A percentile compares a stretch with the other conserved stretches of the same genome.
Evolutionary conservation across 2,888 invertebrate genomes (phyloP).

Genomic region (Andrena trimmerana): DNA sequence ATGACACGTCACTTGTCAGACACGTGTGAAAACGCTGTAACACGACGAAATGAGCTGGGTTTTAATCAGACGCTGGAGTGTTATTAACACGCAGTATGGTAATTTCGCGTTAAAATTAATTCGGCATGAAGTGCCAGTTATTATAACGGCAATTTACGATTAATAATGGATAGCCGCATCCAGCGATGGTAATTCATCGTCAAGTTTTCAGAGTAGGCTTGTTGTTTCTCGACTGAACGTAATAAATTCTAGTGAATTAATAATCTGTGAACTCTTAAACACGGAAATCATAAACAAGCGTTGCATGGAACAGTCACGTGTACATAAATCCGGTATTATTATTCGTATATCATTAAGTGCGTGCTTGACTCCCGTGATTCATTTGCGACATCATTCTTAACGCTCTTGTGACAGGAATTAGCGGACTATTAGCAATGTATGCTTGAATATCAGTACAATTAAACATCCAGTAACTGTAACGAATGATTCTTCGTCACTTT

Average conservation of each 20-base stretch:
- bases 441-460: background rate
- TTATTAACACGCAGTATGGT: background rate
- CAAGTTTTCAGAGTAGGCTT: background rate
- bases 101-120: background rate
- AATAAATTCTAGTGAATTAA: constrained; percentile 37
- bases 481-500: background rate
- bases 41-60: too few species aligned
- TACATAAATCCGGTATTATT: constrained; percentile 26
- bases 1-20: background rate
- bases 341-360: constrained; percentile 30
- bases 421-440: background rate
- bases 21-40: background rate
- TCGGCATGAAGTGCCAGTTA: background rate
- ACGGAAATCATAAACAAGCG: constrained; percentile 44
- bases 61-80: background rate
- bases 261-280: constrained; percentile 21
- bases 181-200: background rate
- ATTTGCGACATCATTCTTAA: constrained; percentile 27
- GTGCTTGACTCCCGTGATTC: constrained; percentile 25
- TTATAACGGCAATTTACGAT: background rate
- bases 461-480: too few species aligned
- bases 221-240: constrained; percentile 5
- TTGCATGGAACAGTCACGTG: background rate
- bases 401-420: background rate
- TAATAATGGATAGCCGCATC: constrained; percentile 3